These are phyloP conservation scores for Drusus annulatus DNA, from an alignment of 1,140 invertebrate genomes.

Conservation along the genomic window DNA sequence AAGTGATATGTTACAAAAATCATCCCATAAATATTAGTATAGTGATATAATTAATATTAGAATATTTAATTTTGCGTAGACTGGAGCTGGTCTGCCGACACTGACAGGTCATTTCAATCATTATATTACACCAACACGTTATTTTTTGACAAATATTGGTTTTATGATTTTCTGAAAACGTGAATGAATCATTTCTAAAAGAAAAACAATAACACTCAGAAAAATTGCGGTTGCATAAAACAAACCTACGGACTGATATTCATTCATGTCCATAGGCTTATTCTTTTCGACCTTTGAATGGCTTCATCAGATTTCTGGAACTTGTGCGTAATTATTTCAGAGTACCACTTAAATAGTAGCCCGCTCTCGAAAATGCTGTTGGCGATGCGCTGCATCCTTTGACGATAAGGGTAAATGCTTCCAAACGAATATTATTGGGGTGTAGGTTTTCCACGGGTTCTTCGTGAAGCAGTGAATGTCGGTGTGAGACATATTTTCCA, in stretches of 20 bases:
- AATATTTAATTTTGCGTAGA: no score
- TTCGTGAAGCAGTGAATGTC: constrained; percentile 31
- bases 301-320: not conserved
- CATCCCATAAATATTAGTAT: no score
- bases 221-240: not conserved
- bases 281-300: not conserved
- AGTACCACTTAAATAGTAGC: constrained; percentile 45
- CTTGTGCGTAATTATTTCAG: not conserved
- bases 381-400: constrained; percentile 18
- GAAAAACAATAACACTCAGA: not conserved
- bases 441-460: constrained; percentile 16
- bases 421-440: constrained; percentile 39
- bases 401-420: constrained; percentile 28
- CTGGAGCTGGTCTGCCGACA: no score
- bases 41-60: no score
- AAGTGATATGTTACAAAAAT: no score
- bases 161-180: not conserved
- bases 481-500: not conserved
- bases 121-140: no score
- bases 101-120: no score
- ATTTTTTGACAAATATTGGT: no score
- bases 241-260: not conserved
- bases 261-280: not conserved
- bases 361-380: constrained; percentile 47
- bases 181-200: not conserved